phyloP scores from a whole-genome alignment of 2,888 invertebrate genomes.

The Eristalinus sepulchralis region DNA sequence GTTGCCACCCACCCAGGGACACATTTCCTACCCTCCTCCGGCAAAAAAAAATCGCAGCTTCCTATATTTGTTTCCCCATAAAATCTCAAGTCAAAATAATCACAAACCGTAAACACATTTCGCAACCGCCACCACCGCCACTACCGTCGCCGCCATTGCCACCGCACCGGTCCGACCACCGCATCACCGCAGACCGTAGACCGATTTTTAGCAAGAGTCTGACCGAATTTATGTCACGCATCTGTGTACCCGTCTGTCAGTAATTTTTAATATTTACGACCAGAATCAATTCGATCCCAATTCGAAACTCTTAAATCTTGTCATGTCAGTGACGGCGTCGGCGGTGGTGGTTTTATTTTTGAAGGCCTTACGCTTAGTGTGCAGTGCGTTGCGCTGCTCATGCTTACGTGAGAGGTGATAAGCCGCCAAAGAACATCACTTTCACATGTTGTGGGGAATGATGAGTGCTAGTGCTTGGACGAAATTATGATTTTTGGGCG shows the following conservation, averaged over 20 bases:
- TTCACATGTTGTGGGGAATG: not conserved
- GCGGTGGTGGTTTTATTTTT: conserved; percentile 13
- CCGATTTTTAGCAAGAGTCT: not conserved
- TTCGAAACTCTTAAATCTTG: conserved; percentile 6
- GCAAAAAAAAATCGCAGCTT: not conserved
- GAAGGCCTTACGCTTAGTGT: not conserved
- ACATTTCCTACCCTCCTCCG: not conserved
- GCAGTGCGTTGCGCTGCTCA: not conserved
- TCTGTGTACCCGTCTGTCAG: not conserved
- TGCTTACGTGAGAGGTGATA: conserved; percentile 18
- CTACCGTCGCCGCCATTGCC: not conserved
- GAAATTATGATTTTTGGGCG: conserved; percentile 6
- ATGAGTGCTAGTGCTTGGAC: not conserved
- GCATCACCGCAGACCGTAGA: not conserved
- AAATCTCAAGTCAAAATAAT: conserved; percentile 32
- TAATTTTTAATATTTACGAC: conserved; percentile 14
- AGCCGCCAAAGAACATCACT: not conserved
- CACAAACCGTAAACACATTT: conserved; percentile 20
- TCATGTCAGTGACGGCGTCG: not conserved
- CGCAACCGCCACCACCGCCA: not conserved
- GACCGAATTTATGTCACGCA: conserved; percentile 17
- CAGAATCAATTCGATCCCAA: not conserved
- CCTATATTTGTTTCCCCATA: conserved; percentile 14
- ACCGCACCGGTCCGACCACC: not conserved
- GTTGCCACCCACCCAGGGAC: not conserved